Evolutionary conservation across 2,888 invertebrate genomes (phyloP), one percentile per base, ranked within the genome.

Genomic region (Teinopalpus imperialis): DNA sequence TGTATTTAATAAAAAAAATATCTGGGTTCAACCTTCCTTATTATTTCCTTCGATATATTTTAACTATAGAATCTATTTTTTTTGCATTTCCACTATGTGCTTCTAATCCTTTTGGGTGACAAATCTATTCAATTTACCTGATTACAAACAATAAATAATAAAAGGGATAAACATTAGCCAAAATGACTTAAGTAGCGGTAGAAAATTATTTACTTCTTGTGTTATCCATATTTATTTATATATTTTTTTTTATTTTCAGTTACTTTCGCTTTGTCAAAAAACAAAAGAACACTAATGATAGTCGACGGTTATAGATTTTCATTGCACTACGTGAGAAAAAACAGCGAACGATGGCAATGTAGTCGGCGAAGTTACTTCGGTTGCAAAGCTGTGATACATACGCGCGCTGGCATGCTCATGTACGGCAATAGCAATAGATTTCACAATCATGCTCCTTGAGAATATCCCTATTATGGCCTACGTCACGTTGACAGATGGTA

Each of bases 311-410:
- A 74, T 53, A 71, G 57, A 44, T 80, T 70, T 37, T 78, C 78
- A 0, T 49, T 77, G 2, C 78, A 80, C 41, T 79, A 79, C 54
- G 52, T 65, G 0, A 52, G 74, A 18, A 74, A 74, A 21, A 54
- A 57, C 10, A 76, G 67, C 23, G 68, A 71, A 29, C 54, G 80
- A 1, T 81, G 81, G 81, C 72, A 76, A 48, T 81, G 81, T 44
- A 76, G 73, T 21, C 61, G 75, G 18, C 56, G 80, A n/a, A 76
- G 75, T 29, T 67, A 68, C 41, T 78, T 65, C 30, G 80, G 78
- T 0, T 81, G 81, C 37, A 80, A 77, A 49, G 80, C 81, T 0
- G 74, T 70, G 0, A 57, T 81, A 8, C 72, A 74, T 10, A 68
- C 66, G 5, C 47, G 53, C 1, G 63, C 61, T 0, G 73, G 72